Evolutionary conservation across 2,113 vertebrate genomes (phyloP).

Genomic region (Oncorhynchus keta): DNA sequence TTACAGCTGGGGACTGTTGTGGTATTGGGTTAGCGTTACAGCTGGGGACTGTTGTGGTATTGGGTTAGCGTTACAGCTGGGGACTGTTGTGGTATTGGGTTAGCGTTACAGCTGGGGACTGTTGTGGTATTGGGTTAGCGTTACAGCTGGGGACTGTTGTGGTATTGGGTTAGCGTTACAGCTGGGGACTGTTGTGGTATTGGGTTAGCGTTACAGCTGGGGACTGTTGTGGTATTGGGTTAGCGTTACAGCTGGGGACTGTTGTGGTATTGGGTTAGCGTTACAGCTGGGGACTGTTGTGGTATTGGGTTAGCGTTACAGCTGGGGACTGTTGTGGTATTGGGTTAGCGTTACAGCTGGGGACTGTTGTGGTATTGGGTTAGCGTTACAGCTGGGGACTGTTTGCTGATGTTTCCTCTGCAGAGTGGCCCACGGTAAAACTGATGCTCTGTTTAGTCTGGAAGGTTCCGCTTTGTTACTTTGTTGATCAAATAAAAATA

Average conservation of each 20-base stretch:
- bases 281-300: slow-evolving; percentile 20
- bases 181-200: slow-evolving; percentile 24
- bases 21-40: too few species aligned
- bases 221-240: slow-evolving; percentile 22
- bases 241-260: background rate
- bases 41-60: slow-evolving; percentile 24
- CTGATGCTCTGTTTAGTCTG: slow-evolving; percentile 61
- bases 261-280: slow-evolving; percentile 13
- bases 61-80: too few species aligned
- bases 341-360: too few species aligned
- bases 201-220: too few species aligned
- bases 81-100: slow-evolving; percentile 22
- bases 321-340: slow-evolving; percentile 24
- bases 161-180: too few species aligned
- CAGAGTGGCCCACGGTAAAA: background rate
- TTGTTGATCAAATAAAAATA: slow-evolving; percentile 60
- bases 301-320: too few species aligned
- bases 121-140: slow-evolving; percentile 13
- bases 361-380: too few species aligned
- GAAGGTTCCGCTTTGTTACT: slow-evolving; percentile 55
- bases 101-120: background rate
- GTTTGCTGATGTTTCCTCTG: slow-evolving; percentile 35
- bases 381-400: background rate
- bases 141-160: slow-evolving; percentile 20
- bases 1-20: slow-evolving; percentile 20